Evolutionary conservation across 1,140 invertebrate genomes (phyloP).

Genomic region (Marisa cornuarietis): DNA sequence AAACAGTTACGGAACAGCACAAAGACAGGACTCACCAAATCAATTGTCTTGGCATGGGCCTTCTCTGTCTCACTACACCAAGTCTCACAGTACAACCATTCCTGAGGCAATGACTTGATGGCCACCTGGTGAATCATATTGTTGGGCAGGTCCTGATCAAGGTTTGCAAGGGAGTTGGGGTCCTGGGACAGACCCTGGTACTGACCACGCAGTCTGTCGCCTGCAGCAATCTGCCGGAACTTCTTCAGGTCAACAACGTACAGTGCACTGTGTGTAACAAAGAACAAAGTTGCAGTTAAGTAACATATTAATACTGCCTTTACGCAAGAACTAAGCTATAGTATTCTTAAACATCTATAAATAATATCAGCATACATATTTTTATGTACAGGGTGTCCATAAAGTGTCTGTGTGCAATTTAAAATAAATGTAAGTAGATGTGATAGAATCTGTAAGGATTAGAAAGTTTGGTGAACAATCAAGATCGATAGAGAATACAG

Average conservation of each 20-base stretch:
- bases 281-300: conserved; percentile 15
- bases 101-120: conserved; percentile 98
- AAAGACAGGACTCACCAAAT: conserved; percentile 75
- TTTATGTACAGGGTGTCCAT: too few relatives aligned
- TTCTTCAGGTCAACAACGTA: conserved; percentile 97
- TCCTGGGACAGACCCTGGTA: conserved; percentile 84
- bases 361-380: too few relatives aligned
- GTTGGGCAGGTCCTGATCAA: conserved; percentile 92
- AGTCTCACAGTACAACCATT: conserved; percentile 99
- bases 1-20: too few relatives aligned
- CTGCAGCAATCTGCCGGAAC: conserved; percentile 97
- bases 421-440: too few relatives aligned
- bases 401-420: too few relatives aligned
- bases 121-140: conserved; percentile 99
- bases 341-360: too few relatives aligned
- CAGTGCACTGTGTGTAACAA: conserved; percentile 75
- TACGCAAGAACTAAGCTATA: too few relatives aligned
- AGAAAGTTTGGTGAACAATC: too few relatives aligned
- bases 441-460: too few relatives aligned
- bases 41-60: conserved; percentile 95
- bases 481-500: too few relatives aligned
- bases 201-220: conserved; percentile 85
- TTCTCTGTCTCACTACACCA: conserved; percentile 97
- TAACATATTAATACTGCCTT: background rate
- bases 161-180: conserved; percentile 95